phyloP scores from a whole-genome alignment of 2,797 vertebrate species.

The Cuculus canorus region DNA sequence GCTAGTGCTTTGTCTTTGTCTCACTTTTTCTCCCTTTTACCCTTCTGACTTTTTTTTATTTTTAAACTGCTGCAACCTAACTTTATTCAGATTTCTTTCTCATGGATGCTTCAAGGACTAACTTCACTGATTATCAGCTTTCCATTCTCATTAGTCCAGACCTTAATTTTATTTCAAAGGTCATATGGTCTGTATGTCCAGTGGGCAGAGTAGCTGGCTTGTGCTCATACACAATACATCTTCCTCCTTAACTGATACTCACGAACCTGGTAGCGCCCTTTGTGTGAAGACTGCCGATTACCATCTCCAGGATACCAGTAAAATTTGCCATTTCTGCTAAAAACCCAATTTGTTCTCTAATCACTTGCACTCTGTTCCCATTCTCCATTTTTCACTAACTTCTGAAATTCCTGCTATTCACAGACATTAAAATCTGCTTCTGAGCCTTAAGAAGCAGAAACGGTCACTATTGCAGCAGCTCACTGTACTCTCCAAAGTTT shows the following conservation, averaged over 20 bases:
- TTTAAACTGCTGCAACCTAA: conserved; percentile 17
- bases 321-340: neutral
- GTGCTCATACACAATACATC: neutral
- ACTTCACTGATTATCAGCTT: neutral
- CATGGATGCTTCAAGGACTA: conserved; percentile 28
- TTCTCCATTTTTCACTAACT: neutral
- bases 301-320: neutral
- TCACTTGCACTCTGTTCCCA: neutral
- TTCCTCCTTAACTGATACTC: neutral
- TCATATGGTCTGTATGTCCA: conserved; percentile 16
- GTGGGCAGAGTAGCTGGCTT: neutral
- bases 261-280: neutral
- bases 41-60: conserved; percentile 30
- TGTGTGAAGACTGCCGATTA: neutral
- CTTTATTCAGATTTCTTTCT: conserved; percentile 38
- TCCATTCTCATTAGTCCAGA: conserved; percentile 45
- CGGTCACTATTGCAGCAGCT: neutral
- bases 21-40: neutral
- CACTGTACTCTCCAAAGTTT: neutral
- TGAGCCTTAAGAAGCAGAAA: neutral
- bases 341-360: neutral
- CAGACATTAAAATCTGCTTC: neutral
- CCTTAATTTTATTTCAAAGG: conserved; percentile 57
- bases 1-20: conserved; percentile 15
- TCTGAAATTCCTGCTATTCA: neutral